Percentiles rank a stretch among this genome's conserved stretches.
Conservation (phyloP, 1,140 invertebrate genomes). For the Heliothis virescens region DNA sequence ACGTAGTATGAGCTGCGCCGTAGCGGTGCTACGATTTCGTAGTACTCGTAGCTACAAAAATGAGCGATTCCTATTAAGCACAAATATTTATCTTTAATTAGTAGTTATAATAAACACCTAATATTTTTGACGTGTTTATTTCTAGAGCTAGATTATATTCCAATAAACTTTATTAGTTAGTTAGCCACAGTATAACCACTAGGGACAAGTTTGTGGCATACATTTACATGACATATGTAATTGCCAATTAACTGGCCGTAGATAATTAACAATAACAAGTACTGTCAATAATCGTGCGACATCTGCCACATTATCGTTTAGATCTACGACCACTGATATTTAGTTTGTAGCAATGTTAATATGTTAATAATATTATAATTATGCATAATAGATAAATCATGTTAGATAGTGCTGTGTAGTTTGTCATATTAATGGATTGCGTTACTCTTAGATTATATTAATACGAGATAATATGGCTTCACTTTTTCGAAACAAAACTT, state of each 20-base stretch:
- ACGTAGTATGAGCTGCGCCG: not conserved
- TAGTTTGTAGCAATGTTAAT: not conserved
- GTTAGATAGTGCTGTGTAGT: no score
- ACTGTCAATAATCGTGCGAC: constrained; percentile 13
- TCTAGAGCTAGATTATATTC: no score
- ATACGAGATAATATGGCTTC: no score
- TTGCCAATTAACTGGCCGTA: constrained; percentile 16
- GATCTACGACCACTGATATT: not conserved
- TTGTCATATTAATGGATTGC: no score
- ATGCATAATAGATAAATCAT: not conserved
- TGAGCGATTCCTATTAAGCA: no score
- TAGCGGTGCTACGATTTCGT: not conserved
- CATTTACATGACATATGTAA: constrained; percentile 16
- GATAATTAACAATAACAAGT: constrained; percentile 33
- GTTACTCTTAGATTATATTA: no score
- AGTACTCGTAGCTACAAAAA: not conserved
- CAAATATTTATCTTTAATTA: no score
- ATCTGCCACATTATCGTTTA: constrained; percentile 1
- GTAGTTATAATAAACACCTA: no score
- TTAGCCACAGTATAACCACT: not conserved
- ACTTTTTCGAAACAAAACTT: no score
- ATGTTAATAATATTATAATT: not conserved
- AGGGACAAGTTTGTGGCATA: constrained; percentile 20
- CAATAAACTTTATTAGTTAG: not conserved
- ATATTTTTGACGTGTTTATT: no score